Base-by-base conservation (phyloP, 2,797 vertebrate species). In the Aselliscus stoliczkanus region DNA sequence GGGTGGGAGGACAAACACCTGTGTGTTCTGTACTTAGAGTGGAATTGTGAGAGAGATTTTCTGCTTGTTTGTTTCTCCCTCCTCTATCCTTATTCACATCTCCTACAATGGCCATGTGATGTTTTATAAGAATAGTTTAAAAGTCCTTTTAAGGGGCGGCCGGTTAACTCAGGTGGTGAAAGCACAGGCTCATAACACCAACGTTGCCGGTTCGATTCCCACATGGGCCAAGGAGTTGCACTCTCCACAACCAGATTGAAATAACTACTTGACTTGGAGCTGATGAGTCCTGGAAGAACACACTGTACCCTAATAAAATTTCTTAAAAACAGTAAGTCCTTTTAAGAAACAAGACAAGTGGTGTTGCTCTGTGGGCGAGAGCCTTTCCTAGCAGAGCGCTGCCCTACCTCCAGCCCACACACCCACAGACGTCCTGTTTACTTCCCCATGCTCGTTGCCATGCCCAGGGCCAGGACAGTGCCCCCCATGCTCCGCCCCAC, bases 401-500 rank as follows among this genome's bases (percentile, higher is more conserved):
- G 27, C 17, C 69, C 25, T 7, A 4, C 25, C 18, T 39, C 29
- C 47, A 76, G 80, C 10, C 42, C 65, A 9, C 34, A 31, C 5
- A 5, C 14, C 18, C 73, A 37, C 44, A 29, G 21, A 6, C 20
- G 10, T 8, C 67, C 75, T 54, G 11, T 31, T 39, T 27, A 2
- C 1, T 7, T 25, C 10, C 25, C 21, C 2, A 47, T 15, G 23
- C 12, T 37, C 1, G 44, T 6, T 1, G n/a, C 62, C 3, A 4
- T 3, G 23, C 27, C 29, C 56, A 4, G 50, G 21, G 29, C 37
- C 69, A 34, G 54, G 34, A 11, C 5, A 1, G 34, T 21, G 5
- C 3, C 27, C 65, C 34, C 1, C 42, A 0, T 0, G 0, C 6
- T 2, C 20, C 52, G 0, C 15, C 50, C 8, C 69, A 21, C 5